Evolutionary conservation across 2,888 invertebrate genomes (phyloP), one percentile per base, ranked within the genome.

Genomic region (Epistrophe eligans): DNA sequence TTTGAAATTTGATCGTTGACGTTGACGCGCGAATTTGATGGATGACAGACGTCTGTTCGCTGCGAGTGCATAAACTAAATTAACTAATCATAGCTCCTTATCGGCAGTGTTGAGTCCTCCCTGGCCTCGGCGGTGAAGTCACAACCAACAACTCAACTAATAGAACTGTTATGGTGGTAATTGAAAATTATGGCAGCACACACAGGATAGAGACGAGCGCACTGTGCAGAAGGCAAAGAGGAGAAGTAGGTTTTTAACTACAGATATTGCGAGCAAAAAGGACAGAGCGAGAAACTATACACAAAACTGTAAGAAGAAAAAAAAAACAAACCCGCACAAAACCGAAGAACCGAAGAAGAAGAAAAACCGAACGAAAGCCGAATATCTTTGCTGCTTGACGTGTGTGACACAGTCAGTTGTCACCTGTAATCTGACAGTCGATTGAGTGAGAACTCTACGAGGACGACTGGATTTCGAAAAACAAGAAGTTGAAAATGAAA

Each of bases 351-450:
- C 71, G 73, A 79, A 82, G 79, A 80, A 77, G 66, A 70, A 84
- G 66, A 73, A 73, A 72, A 84, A 83, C 50, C 70, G 79, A 84
- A 79, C 74, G 70, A 74, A 89, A 84, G 70, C 82, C 85, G 80
- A 87, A 89, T 83, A 48, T 70, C 58, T 73, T 64, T 40, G 77
- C 79, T 77, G 79, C 70, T 88, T 88, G 85, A 88, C 88, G 89
- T 80, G 85, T 91, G 90, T 91, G 92, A 92, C 92, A 92, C 91
- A 91, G 90, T 90, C 91, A 91, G 90, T 91, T 93, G 93, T 93
- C 93, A 93, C 92, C 93, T 93, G 93, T 90, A 91, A 91, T 91
- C 92, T 92, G 92, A 92, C 92, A 91, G 92, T 90, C 90, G 89
- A 89, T 90, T 90, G 89, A 89, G 89, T 89, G 89, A 90, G 90